Base-by-base conservation (phyloP, 1,140 invertebrate species). In the Amyelois transitella region DNA sequence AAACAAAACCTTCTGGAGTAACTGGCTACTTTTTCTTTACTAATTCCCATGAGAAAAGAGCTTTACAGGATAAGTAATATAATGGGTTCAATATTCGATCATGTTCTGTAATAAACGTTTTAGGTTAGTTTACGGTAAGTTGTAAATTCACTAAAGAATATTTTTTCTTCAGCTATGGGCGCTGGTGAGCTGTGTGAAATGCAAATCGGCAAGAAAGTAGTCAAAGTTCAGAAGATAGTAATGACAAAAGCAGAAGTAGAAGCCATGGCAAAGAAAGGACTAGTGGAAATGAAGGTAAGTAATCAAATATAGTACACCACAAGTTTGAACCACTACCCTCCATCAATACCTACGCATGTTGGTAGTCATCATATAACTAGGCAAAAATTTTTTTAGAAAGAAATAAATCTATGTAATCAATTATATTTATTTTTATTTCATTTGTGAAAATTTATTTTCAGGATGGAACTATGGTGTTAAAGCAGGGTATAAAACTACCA, bases 241-340 rank as follows among this genome's bases (percentile, higher is more conserved):
- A 88, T 92, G 81, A 91, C 90, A 12, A 91, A 91, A 71, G 89
- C 90, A 5, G 89, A 91, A 74, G 90, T 91, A 17, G 90, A 90
- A 57, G 89, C 86, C 0, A 91, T 91, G 88, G 89, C 90, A 10
- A 91, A 90, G 60, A 82, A 91, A 62, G 90, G 91, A 17, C 88
- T 90, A 19, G 76, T 91, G 10, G 85, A 90, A 71, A 86, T 91
- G 69, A 90, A 90, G 78, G 90, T 89, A 62, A 64, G 72, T 44
- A 24, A 2, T 48, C 18, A n/a, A 38, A 38, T 38, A 38, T 10
- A n/a, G n/a, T n/a, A n/a, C n/a, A n/a, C n/a, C n/a, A n/a, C n/a
- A n/a, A n/a, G n/a, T n/a, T n/a, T n/a, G n/a, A n/a, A n/a, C n/a
- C n/a, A n/a, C n/a, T n/a, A n/a, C n/a, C n/a, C n/a, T n/a, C n/a